Evolutionary conservation across 2,113 vertebrate genomes (phyloP).

Genomic region (Centrocercus urophasianus): DNA sequence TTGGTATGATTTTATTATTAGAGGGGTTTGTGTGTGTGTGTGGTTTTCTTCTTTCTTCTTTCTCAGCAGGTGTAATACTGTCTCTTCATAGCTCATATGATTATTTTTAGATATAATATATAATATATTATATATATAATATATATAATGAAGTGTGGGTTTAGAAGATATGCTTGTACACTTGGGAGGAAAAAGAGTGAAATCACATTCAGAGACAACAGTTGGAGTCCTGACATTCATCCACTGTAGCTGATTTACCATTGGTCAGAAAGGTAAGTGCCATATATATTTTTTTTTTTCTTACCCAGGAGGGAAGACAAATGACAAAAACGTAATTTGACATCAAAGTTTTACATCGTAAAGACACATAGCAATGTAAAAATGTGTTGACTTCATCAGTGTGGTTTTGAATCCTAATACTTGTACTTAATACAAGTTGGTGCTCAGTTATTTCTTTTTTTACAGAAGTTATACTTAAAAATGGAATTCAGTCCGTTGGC

Average conservation of each 20-base stretch:
- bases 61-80: background rate
- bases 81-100: background rate
- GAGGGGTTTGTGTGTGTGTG: too few species aligned
- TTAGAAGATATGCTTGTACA: background rate
- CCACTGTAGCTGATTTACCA: background rate
- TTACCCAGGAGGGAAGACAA: background rate
- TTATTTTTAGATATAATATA: background rate
- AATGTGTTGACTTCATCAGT: background rate
- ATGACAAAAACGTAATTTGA: background rate
- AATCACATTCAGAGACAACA: background rate
- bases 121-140: too few species aligned
- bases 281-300: background rate
- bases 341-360: background rate
- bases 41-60: background rate
- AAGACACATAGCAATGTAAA: background rate
- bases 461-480: constrained; percentile 42
- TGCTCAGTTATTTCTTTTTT: constrained; percentile 28
- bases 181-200: background rate
- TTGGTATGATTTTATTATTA: constrained; percentile 15
- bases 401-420: background rate
- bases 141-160: background rate
- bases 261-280: background rate
- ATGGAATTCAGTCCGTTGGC: constrained; percentile 43
- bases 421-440: background rate
- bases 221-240: background rate